Conservation (phyloP, 2,888 invertebrate genomes). For the Adelphocoris suturalis region DNA sequence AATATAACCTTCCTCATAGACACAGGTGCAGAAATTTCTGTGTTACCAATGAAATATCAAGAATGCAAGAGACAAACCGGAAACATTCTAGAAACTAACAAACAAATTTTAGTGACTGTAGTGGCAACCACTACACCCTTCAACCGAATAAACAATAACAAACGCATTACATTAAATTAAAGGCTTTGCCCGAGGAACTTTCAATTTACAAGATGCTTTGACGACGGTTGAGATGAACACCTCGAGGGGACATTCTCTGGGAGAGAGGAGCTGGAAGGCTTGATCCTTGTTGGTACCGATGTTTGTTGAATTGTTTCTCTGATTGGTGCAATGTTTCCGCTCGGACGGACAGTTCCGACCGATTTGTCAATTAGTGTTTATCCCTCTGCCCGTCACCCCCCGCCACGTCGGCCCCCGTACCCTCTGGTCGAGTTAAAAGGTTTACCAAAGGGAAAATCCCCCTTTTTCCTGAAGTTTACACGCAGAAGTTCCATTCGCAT, state of each 20-base stretch:
- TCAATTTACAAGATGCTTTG: neutral
- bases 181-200: neutral
- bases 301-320: slow-evolving; percentile 50
- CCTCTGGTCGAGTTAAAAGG: slow-evolving; percentile 35
- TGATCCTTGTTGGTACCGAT: slow-evolving; percentile 35
- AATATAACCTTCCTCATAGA: too few species aligned
- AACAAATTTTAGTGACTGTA: too few species aligned
- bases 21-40: too few species aligned
- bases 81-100: too few species aligned
- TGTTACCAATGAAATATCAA: too few species aligned
- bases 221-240: neutral
- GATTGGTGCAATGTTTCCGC: slow-evolving; percentile 52
- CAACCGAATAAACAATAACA: neutral
- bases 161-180: neutral
- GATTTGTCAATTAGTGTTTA: slow-evolving; percentile 50
- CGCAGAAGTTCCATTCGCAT: slow-evolving; percentile 27
- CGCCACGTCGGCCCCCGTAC: neutral
- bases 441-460: slow-evolving; percentile 9
- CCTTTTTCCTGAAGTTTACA: slow-evolving; percentile 7
- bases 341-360: slow-evolving; percentile 52
- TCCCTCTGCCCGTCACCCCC: neutral
- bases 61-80: too few species aligned
- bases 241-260: neutral
- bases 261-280: neutral
- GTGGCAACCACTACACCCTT: too few species aligned